A percentile compares a stretch with the other conserved stretches of the same genome.
Conservation (phyloP, 1,140 invertebrate species). For the Globodera ellingtonae region DNA sequence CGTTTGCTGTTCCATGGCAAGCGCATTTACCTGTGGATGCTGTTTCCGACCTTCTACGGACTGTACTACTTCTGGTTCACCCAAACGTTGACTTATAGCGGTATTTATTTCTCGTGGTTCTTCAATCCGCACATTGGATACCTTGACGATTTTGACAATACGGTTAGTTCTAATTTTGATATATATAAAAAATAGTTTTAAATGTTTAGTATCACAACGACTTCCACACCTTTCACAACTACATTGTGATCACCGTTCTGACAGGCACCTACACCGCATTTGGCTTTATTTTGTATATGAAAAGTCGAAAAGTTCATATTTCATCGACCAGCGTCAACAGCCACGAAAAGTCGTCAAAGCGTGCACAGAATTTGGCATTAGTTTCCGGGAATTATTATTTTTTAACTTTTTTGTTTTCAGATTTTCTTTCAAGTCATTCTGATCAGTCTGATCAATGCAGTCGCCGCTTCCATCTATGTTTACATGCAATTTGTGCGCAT, state of each 20-base stretch:
- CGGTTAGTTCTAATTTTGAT: neutral
- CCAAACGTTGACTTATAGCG: slow-evolving; percentile 15
- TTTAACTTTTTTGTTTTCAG: neutral
- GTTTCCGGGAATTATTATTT: neutral
- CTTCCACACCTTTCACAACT: slow-evolving; percentile 34
- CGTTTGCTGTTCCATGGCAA: slow-evolving; percentile 17
- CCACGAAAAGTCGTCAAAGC: neutral
- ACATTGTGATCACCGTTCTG: slow-evolving; percentile 11
- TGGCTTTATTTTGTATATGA: neutral
- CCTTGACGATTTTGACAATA: slow-evolving; percentile 18
- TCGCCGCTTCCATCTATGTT: slow-evolving; percentile 22
- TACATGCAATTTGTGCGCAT: slow-evolving; percentile 24
- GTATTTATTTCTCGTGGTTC: slow-evolving; percentile 15
- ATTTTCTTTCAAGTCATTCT: slow-evolving; percentile 32
- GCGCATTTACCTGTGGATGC: slow-evolving; percentile 18
- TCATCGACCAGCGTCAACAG: neutral
- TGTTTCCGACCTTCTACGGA: slow-evolving; percentile 21
- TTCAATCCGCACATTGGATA: slow-evolving; percentile 26
- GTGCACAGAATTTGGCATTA: neutral
- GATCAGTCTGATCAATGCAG: slow-evolving; percentile 31
- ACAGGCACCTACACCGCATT: neutral
- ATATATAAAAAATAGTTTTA: neutral
- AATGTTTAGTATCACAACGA: slow-evolving; percentile 33
- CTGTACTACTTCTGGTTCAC: slow-evolving; percentile 13
- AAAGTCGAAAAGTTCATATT: neutral